Base-by-base conservation (phyloP, 2,888 invertebrate genomes). In the Orthosia gothica region DNA sequence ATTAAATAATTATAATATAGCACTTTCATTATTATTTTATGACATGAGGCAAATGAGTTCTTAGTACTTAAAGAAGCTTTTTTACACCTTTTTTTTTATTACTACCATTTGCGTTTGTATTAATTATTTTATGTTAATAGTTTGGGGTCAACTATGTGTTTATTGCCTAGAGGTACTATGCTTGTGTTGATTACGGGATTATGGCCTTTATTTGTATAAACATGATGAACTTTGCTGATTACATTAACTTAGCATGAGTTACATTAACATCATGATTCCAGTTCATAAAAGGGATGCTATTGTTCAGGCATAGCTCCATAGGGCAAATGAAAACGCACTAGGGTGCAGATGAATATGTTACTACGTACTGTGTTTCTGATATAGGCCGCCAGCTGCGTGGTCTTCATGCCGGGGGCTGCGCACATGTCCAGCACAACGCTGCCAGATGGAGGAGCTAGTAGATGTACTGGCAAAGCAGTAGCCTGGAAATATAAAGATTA, bases 371-470 rank as follows among this genome's bases (percentile, higher is more conserved):
- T 94, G 92, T 99, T 98, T 67, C 98, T 95, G 94, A 99, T 97
- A 20, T 98, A 95, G 16, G 99, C 98, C 16, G 99, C 99, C 5
- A 99, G 93, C 90, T 99, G 99, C 16, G 98, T 98, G 0, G 99
- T 98, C 95, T 99, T 99, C 98, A 99, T 99, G 55, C 99, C 99
- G 0, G 99, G 99, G 0, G 99, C 99, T 0, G 99, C 99, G 93
- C 99, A 99, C 97, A 99, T 98, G 93, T 99, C 99, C 75, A 99
- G 93, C 2, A 99, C 98, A 1, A 96, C 95, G 82, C 98, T 97
- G 13, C 98, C 98, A 0, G 97, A 94, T 0, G 97, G 95, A 0
- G 99, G 98, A 64, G 97, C 97, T 57, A 99, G 94, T 1, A 99
- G 94, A 82, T 98, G 97, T 0, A 98, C 98, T 0, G 99, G 98